Evolutionary conservation across 1,140 invertebrate genomes (phyloP).

Genomic region (Acyrthosiphon pisum): DNA sequence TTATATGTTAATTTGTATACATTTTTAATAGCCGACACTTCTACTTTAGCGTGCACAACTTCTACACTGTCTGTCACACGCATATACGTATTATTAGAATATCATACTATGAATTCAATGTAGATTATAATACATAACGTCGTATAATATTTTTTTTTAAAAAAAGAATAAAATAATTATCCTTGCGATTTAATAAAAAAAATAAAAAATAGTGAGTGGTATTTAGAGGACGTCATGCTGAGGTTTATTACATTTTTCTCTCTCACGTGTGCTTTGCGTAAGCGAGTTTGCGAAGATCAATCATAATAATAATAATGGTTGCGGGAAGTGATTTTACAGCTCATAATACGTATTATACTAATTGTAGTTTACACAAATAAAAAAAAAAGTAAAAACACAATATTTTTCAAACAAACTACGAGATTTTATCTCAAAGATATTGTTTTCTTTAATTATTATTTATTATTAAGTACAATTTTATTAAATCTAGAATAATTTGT

Average conservation of each 20-base stretch:
- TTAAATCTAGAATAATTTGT: background rate
- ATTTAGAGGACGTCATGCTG: conserved; percentile 13
- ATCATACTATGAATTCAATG: background rate
- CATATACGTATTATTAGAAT: background rate
- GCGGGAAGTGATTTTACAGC: background rate
- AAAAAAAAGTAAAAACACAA: background rate
- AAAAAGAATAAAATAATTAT: background rate
- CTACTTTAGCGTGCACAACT: background rate
- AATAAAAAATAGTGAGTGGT: background rate
- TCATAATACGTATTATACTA: background rate
- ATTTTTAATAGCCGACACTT: background rate
- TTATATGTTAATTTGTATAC: background rate
- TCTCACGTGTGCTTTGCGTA: background rate
- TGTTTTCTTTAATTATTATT: conserved; percentile 2
- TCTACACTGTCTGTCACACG: background rate
- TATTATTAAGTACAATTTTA: background rate
- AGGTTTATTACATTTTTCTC: background rate
- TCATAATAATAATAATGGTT: background rate
- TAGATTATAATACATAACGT: background rate
- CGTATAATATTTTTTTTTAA: background rate
- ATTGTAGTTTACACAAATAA: background rate
- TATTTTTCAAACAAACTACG: background rate
- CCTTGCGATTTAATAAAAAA: background rate
- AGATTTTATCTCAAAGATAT: background rate
- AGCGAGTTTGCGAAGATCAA: background rate